Percentiles rank a stretch among this genome's conserved stretches.
Evolutionary conservation across 1,140 invertebrate species (phyloP).

Genomic region (Trichomalopsis sarcophagae): DNA sequence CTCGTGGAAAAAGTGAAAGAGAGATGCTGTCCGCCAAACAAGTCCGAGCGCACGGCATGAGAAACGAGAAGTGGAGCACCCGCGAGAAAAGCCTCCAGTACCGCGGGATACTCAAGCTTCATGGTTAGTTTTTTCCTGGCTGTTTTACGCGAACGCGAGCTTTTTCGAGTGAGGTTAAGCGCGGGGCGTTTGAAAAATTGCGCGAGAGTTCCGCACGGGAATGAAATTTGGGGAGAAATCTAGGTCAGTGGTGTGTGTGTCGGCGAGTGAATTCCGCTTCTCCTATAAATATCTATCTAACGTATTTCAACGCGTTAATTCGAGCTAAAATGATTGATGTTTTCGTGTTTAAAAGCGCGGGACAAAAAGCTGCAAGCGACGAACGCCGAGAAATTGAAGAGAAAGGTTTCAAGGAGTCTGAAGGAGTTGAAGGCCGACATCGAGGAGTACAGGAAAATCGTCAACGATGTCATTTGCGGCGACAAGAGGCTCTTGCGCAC

Average conservation of each 20-base stretch:
- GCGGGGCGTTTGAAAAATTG: neutral
- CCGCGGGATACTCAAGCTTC: slow-evolving; percentile 78
- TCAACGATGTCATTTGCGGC: slow-evolving; percentile 76
- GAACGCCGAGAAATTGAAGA: slow-evolving; percentile 75
- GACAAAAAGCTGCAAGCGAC: slow-evolving; percentile 76
- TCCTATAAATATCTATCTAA: neutral
- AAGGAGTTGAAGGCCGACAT: slow-evolving; percentile 75
- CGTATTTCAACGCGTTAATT: too few relatives aligned
- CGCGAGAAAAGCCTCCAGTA: slow-evolving; percentile 80
- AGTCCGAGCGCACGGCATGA: slow-evolving; percentile 51
- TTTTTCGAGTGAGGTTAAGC: neutral
- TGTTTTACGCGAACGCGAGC: neutral
- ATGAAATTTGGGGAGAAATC: neutral
- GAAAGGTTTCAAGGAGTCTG: slow-evolving; percentile 75
- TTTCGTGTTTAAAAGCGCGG: slow-evolving; percentile 68
- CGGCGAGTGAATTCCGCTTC: neutral
- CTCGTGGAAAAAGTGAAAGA: slow-evolving; percentile 13
- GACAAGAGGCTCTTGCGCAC: slow-evolving; percentile 76
- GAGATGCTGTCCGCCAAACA: slow-evolving; percentile 49
- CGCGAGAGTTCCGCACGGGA: neutral
- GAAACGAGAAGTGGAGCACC: slow-evolving; percentile 78
- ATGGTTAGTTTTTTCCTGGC: slow-evolving; percentile 72
- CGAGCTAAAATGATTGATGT: neutral
- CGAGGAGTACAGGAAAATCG: slow-evolving; percentile 74
- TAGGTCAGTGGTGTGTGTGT: neutral